Conservation (phyloP, 2,113 vertebrate genomes). For the Macheiramphus alcinus region DNA sequence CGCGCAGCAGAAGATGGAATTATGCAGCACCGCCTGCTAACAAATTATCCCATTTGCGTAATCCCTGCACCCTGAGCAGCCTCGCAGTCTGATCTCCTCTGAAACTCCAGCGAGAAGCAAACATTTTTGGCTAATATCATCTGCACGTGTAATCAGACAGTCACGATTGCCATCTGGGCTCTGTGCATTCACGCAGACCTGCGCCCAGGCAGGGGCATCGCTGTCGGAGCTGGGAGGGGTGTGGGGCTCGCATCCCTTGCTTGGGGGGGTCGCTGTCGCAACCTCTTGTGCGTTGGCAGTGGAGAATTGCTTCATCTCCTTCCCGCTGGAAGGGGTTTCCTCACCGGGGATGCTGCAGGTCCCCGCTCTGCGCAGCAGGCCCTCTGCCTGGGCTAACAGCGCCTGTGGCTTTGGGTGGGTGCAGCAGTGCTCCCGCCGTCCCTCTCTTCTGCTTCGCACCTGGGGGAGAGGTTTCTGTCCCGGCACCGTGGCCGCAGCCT, state of each 20-base stretch:
- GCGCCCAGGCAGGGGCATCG: background rate
- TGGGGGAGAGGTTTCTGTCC: background rate
- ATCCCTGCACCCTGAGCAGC: background rate
- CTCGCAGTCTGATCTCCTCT: constrained; percentile 27
- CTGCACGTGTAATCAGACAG: constrained; percentile 38
- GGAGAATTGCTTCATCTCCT: background rate
- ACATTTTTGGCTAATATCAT: constrained; percentile 52
- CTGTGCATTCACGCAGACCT: rapidly evolving
- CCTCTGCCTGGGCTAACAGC: background rate
- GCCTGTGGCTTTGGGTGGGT: background rate
- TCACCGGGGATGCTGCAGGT: rapidly evolving
- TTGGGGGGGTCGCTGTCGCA: background rate
- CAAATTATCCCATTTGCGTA: background rate
- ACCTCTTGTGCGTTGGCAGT: rapidly evolving
- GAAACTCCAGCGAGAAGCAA: constrained; percentile 18
- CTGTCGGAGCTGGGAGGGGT: background rate
- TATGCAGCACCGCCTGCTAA: background rate
- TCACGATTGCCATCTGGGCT: constrained; percentile 63
- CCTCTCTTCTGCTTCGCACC: background rate
- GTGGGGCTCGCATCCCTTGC: too few relatives aligned
- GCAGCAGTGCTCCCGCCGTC: background rate
- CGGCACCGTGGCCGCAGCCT: rapidly evolving
- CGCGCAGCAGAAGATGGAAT: background rate
- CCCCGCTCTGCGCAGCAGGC: too few relatives aligned
- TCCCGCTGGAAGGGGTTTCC: rapidly evolving